These are phyloP conservation scores for Zele albiditarsus DNA, from an alignment of 2,888 invertebrate species.

Conservation along the genomic window DNA sequence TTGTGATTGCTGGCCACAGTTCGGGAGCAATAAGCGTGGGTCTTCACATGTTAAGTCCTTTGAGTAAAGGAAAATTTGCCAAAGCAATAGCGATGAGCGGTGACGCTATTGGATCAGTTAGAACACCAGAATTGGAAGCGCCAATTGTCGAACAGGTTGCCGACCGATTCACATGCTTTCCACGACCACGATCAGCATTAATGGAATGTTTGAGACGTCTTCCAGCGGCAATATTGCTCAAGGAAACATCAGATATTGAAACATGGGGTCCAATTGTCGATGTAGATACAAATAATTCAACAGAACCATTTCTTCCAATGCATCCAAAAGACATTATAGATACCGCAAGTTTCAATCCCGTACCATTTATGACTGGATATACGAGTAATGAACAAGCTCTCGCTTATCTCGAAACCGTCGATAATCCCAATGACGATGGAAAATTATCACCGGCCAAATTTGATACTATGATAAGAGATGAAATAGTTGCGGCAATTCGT, in stretches of 20 bases:
- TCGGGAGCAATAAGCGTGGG: slow-evolving; percentile 87
- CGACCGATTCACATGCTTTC: slow-evolving; percentile 80
- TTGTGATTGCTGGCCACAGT: slow-evolving; percentile 86
- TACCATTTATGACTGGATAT: slow-evolving; percentile 84
- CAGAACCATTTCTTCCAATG: slow-evolving; percentile 80
- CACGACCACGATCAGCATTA: slow-evolving; percentile 79
- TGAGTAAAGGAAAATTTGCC: slow-evolving; percentile 77
- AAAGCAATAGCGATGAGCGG: slow-evolving; percentile 90
- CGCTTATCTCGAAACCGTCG: slow-evolving; percentile 75
- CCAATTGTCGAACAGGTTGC: slow-evolving; percentile 79
- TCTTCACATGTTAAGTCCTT: slow-evolving; percentile 79
- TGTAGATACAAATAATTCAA: slow-evolving; percentile 78
- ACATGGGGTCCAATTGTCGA: slow-evolving; percentile 89
- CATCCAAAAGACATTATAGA: slow-evolving; percentile 79
- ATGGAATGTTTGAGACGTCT: slow-evolving; percentile 82
- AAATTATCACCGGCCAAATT: slow-evolving; percentile 78
- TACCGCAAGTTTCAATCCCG: slow-evolving; percentile 78
- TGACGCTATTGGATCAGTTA: slow-evolving; percentile 80
- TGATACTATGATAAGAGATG: slow-evolving; percentile 78
- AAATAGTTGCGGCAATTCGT: slow-evolving; percentile 57
- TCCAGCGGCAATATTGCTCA: slow-evolving; percentile 77
- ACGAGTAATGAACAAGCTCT: slow-evolving; percentile 89
- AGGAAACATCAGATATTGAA: slow-evolving; percentile 75
- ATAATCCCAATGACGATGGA: slow-evolving; percentile 76
- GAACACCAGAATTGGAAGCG: slow-evolving; percentile 78